Evolutionary conservation across 2,797 vertebrate species (phyloP).

Genomic region (Gambusia yucatana): DNA sequence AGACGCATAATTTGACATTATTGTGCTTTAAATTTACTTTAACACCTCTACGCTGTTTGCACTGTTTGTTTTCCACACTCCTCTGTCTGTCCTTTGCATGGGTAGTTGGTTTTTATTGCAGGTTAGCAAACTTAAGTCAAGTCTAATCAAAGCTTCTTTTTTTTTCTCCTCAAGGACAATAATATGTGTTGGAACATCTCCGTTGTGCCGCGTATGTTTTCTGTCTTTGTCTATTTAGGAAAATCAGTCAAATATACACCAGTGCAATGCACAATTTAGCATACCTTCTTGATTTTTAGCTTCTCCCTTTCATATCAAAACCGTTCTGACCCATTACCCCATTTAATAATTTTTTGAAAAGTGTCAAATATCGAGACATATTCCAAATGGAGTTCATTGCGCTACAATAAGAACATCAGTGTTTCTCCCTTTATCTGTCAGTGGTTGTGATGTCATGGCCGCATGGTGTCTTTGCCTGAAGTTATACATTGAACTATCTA

Average conservation of each 20-base stretch:
- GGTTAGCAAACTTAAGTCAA: slow-evolving; percentile 51
- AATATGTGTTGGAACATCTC: slow-evolving; percentile 35
- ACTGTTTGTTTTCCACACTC: slow-evolving; percentile 26
- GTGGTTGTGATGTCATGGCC: slow-evolving; percentile 20
- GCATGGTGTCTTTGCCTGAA: slow-evolving; percentile 39
- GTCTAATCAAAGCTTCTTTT: slow-evolving; percentile 46
- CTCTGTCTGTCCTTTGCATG: slow-evolving; percentile 8
- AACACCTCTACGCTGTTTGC: background rate
- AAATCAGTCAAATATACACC: background rate
- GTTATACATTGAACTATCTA: slow-evolving; percentile 60
- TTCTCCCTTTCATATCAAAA: background rate
- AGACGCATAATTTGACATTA: background rate
- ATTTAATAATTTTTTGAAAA: background rate
- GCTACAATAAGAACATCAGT: background rate
- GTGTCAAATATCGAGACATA: background rate
- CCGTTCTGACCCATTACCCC: background rate
- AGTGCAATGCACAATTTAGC: no score
- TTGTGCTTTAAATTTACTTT: background rate
- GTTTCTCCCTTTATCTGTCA: background rate
- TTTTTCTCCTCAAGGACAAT: slow-evolving; percentile 54
- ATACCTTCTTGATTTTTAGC: background rate
- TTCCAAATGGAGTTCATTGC: background rate
- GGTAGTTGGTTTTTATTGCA: slow-evolving; percentile 37
- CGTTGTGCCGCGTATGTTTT: slow-evolving; percentile 47
- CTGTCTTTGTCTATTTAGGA: slow-evolving; percentile 36